phyloP scores from a whole-genome alignment of 2,113 vertebrate species.

The Synodontis membranacea region DNA sequence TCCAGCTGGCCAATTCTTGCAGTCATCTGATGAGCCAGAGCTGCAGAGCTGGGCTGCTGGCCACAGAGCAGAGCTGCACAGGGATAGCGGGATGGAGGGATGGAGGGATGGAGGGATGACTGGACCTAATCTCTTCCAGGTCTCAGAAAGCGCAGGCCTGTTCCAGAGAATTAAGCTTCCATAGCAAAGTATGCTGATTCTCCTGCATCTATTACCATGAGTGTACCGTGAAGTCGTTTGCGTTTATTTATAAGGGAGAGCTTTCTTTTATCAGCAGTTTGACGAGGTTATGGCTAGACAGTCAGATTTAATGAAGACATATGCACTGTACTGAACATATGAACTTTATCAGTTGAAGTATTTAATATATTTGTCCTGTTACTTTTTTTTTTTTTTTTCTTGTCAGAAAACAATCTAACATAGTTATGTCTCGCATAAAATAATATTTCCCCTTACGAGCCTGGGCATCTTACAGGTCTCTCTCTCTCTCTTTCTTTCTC shows the following conservation, averaged over 20 bases:
- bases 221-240: neutral
- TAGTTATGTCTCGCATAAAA: conserved; percentile 1
- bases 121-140: neutral
- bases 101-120: conserved; percentile 12
- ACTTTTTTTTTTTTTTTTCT: neutral
- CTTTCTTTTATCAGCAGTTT: conserved; percentile 22
- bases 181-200: conserved; percentile 34
- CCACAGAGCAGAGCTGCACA: neutral
- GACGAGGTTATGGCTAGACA: neutral
- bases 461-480: conserved; percentile 13
- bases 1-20: neutral
- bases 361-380: neutral
- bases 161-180: conserved; percentile 28
- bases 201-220: conserved; percentile 3
- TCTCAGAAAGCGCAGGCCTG: conserved; percentile 19
- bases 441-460: neutral
- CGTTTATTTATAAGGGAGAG: conserved; percentile 2
- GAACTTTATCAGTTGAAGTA: neutral
- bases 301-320: conserved; percentile 24
- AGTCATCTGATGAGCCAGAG: conserved; percentile 24
- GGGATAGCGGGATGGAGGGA: conserved; percentile 21
- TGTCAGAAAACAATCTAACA: neutral
- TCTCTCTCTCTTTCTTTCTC: neutral
- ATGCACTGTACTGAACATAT: conserved; percentile 6
- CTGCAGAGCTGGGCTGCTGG: conserved; percentile 14